Evolutionary conservation across 2,113 vertebrate genomes (phyloP), one percentile per base, ranked within the genome.

Genomic region (Erythrolamprus reginae): DNA sequence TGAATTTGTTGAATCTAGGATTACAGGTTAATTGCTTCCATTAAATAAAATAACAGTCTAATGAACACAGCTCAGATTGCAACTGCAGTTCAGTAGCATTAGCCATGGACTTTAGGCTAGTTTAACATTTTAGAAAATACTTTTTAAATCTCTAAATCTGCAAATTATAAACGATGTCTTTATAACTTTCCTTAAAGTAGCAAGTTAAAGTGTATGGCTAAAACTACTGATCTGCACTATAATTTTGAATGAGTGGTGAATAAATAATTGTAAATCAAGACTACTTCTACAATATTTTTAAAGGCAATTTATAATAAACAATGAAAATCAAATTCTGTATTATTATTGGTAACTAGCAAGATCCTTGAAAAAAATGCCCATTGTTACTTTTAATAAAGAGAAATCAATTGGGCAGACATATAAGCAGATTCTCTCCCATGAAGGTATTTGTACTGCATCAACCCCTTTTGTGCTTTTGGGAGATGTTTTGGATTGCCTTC

Each of bases 401-500:
- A 38, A n/a, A 45, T 19, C 2, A 33, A 38, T 55, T 12, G 10
- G 53, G 28, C 17, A 58, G 19, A 17, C 10, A 33, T 90, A 90
- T 21, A 58, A 28, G 38, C 38, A 0, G 53, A 88, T 53, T 17
- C 2, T 82, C 1, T 93, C 94, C 12, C 50, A 53, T 90, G 23
- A 51, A 99, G 99, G 98, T 92, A 98, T 99, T 94, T 99, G 99
- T 94, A 99, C 99, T 2, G 98, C 99, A 24, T 99, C 98, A 10
- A 98, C 98, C 3, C 99, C 99, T 48, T 99, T 99, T 93, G 96
- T 99, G 23, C 96, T 99, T 45, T 96, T 99, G 94, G 99, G 98
- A 83, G 99, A 99, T 89, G 98, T 99, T 87, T 97, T 99, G 89
- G 99, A 99, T 97, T 99, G 99, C 92, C 98, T 99, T 89, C 99